Evolutionary conservation across 2,113 vertebrate genomes (phyloP).

Genomic region (Microtus montanus): DNA sequence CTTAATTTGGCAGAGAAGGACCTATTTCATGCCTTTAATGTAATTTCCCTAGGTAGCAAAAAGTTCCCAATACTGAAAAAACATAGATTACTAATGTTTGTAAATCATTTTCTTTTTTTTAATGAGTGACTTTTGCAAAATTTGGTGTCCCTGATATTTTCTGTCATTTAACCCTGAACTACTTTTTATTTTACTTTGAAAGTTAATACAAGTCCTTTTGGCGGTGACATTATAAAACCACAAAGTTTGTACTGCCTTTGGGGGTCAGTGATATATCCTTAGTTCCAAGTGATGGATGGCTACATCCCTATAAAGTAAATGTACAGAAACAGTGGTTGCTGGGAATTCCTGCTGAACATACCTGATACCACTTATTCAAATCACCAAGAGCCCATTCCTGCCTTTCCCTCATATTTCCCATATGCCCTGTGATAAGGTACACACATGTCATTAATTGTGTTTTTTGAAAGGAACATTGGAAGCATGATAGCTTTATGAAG

Average conservation of each 20-base stretch:
- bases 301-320: too few relatives aligned
- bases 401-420: too few relatives aligned
- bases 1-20: conserved; percentile 12
- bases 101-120: not conserved
- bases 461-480: too few relatives aligned
- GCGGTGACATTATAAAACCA: not conserved
- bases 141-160: not conserved
- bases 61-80: not conserved
- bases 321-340: too few relatives aligned
- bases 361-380: too few relatives aligned
- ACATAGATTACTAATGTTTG: not conserved
- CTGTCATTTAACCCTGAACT: not conserved
- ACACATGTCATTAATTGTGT: too few relatives aligned
- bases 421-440: too few relatives aligned
- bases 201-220: not conserved
- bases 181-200: not conserved
- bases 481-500: too few relatives aligned
- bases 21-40: not conserved
- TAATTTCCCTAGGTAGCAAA: not conserved
- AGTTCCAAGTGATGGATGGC: not conserved
- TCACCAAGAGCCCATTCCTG: too few relatives aligned
- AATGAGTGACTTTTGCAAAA: too few relatives aligned
- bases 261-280: not conserved
- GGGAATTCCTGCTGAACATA: too few relatives aligned
- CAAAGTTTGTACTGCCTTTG: not conserved